A percentile compares a stretch with the other conserved stretches of the same genome.
These are phyloP conservation scores for Amazona guildingii DNA, from an alignment of 2,113 vertebrate genomes.

Conservation along the genomic window DNA sequence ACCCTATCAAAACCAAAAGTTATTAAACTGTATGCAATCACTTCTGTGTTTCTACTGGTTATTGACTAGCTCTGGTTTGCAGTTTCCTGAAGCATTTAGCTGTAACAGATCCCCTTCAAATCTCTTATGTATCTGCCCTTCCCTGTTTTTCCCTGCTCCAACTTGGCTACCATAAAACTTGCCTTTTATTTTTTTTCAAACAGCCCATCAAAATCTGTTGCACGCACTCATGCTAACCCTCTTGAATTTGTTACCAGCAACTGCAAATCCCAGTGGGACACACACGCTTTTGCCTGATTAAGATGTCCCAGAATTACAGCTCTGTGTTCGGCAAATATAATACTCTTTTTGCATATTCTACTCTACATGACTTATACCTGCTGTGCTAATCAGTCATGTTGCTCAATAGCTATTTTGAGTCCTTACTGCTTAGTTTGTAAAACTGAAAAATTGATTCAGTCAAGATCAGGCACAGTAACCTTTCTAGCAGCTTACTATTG, in stretches of 20 bases:
- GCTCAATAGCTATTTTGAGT: constrained; percentile 11
- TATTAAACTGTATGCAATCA: background rate
- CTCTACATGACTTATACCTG: background rate
- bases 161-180: background rate
- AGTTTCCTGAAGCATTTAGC: background rate
- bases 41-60: background rate
- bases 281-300: background rate
- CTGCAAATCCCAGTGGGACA: background rate
- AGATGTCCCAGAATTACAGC: background rate
- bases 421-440: background rate
- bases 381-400: constrained; percentile 25
- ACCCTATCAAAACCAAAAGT: background rate
- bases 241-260: background rate
- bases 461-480: background rate
- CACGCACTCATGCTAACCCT: background rate
- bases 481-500: background rate
- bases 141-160: background rate
- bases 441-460: background rate
- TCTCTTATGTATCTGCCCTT: background rate
- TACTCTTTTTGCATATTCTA: constrained; percentile 5
- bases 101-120: background rate
- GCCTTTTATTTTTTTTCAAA: background rate
- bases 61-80: background rate
- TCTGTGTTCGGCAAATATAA: constrained; percentile 6
- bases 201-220: background rate